Evolutionary conservation across 2,888 invertebrate species (phyloP).

Genomic region (Lycocerus yunnanus): DNA sequence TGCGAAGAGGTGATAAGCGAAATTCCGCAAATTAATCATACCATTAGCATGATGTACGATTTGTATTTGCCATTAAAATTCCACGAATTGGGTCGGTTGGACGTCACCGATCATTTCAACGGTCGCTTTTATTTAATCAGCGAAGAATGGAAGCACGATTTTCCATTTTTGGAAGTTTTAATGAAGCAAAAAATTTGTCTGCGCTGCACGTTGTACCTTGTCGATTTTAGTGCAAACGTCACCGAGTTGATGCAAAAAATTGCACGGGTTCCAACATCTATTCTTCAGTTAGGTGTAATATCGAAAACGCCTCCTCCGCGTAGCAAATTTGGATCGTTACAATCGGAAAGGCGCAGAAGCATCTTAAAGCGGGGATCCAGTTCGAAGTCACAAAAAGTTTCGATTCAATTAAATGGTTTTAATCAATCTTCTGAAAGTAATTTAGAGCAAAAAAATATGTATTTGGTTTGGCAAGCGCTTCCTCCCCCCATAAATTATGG

Average conservation of each 20-base stretch:
- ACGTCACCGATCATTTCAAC: conserved; percentile 43
- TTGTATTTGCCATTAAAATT: conserved; percentile 47
- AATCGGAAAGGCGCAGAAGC: neutral
- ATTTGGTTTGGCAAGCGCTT: conserved; percentile 1
- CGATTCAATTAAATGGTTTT: neutral
- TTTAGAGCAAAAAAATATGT: neutral
- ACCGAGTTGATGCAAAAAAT: conserved; percentile 1
- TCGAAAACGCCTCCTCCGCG: neutral
- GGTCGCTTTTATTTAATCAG: conserved; percentile 45
- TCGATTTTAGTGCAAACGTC: conserved; percentile 43
- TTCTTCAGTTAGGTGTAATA: neutral
- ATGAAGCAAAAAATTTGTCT: conserved; percentile 40
- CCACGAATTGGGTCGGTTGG: conserved; percentile 41
- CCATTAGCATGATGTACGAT: conserved; percentile 40
- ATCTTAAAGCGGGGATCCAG: conserved; percentile 3
- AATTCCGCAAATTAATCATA: conserved; percentile 38
- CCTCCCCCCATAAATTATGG: conserved; percentile 33
- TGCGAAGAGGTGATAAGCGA: conserved; percentile 22
- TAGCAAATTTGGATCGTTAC: neutral
- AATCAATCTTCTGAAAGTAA: neutral
- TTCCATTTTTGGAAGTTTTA: conserved; percentile 49
- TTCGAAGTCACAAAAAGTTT: neutral
- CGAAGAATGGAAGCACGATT: conserved; percentile 39
- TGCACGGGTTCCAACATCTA: neutral
- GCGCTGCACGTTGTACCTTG: conserved; percentile 44